Evolutionary conservation across 2,888 invertebrate species (phyloP), one percentile per base, ranked within the genome.

Genomic region (Ashinkailepas kermadecensis): DNA sequence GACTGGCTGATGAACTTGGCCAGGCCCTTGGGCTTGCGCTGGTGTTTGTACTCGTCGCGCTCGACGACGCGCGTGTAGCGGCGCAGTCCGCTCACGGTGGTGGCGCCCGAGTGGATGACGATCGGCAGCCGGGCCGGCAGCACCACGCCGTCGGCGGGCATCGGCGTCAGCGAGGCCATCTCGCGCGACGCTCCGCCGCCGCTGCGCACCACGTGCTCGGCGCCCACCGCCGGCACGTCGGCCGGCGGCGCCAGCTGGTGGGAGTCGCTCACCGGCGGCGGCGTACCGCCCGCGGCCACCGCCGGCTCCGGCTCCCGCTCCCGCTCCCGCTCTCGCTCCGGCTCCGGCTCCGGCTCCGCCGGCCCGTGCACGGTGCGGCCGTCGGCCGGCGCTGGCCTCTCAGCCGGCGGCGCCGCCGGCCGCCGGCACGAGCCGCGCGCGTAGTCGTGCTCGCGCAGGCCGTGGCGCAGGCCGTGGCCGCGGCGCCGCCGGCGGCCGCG

Each of bases 1-100:
- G 70, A 88, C 23, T 88, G 88, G 6, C 89, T 88, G 81, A 89
- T 88, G 82, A 88, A 89, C 83, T 89, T 89, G 56, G 89, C 88
- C 84, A 88, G 88, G 25, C 88, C 88, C 83, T 89, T 88, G 4
- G 88, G 88, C 83, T 89, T 89, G 13, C 84, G 84, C 39, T 85
- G 85, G 79, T 85, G 83, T 21, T 84, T 83, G 65, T 85, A 85
- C 82, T 85, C 85, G 83, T 85, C 85, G 64, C 84, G 82, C 80
- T 85, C 85, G 78, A 84, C 84, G 13, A 82, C 81, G 58, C 83
- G 54, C 9, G 74, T 74, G 74, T 74, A 74, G 18, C 74, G 54
- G 10, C 74, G 74, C 74, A 74, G 74, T 0, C 74, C 74, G 54
- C 18, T 56, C 1, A 74, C 74, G 18, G 54, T 74, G 21, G 74